phyloP scores from a whole-genome alignment of 2,888 invertebrate species.

The Drosophila leonis region DNA sequence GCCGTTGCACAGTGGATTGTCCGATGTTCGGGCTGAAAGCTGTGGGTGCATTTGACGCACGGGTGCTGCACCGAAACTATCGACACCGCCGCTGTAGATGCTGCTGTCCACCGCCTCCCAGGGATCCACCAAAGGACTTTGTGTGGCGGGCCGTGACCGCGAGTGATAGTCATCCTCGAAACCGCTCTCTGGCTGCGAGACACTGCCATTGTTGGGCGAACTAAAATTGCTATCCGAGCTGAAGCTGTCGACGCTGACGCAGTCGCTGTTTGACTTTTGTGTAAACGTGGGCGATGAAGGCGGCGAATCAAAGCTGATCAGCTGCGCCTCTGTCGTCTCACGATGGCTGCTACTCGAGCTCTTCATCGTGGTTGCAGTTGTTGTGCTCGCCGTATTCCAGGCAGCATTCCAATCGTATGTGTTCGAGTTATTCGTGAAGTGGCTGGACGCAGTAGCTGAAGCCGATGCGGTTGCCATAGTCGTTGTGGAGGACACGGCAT shows the following conservation, averaged over 20 bases:
- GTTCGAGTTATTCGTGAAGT: conserved; percentile 19
- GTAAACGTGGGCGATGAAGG: conserved; percentile 92
- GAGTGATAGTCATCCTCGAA: conserved; percentile 92
- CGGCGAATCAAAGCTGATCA: conserved; percentile 90
- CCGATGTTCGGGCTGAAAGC: conserved; percentile 77
- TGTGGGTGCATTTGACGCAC: conserved; percentile 78
- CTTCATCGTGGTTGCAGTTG: conserved; percentile 23
- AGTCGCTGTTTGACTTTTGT: conserved; percentile 91
- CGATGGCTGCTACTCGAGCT: conserved; percentile 32
- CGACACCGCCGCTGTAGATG: conserved; percentile 45
- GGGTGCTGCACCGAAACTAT: conserved; percentile 84
- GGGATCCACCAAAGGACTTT: conserved; percentile 84
- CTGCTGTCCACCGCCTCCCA: conserved; percentile 83
- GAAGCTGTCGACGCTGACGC: conserved; percentile 91
- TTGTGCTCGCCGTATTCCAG: conserved; percentile 69
- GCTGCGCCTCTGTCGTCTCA: conserved; percentile 83
- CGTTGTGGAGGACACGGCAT: conserved; percentile 35
- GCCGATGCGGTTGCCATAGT: conserved; percentile 8
- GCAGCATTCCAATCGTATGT: conserved; percentile 78
- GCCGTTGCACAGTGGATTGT: conserved; percentile 87
- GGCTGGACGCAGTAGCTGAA: conserved; percentile 20
- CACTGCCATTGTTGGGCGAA: conserved; percentile 87
- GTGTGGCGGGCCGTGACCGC: conserved; percentile 86
- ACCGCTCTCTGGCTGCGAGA: conserved; percentile 91
- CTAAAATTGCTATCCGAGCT: conserved; percentile 90